Conservation (phyloP, 2,797 vertebrate species). For the Eidolon dupreanum region DNA sequence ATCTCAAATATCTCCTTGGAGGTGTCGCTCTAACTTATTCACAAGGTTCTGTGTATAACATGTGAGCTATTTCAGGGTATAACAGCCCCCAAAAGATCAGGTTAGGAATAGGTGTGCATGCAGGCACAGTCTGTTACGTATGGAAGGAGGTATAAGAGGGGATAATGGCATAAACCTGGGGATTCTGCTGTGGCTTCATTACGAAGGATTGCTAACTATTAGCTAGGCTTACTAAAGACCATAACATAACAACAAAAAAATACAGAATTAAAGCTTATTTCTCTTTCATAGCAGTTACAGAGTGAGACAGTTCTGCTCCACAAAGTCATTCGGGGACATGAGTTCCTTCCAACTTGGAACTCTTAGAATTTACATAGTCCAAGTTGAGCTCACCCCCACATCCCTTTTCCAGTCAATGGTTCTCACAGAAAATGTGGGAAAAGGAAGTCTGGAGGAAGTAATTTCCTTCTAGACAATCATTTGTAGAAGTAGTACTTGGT, state of each 20-base stretch:
- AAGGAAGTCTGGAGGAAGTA: background rate
- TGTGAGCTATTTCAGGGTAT: background rate
- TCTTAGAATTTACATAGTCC: background rate
- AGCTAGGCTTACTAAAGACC: background rate
- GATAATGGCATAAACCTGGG: background rate
- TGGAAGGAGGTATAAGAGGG: background rate
- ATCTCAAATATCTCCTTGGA: background rate
- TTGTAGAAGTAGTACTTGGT: background rate
- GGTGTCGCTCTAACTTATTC: background rate
- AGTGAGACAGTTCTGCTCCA: background rate
- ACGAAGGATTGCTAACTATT: background rate
- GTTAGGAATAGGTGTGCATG: background rate
- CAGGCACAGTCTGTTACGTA: background rate
- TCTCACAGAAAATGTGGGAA: background rate
- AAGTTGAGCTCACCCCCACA: background rate
- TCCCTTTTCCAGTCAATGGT: background rate
- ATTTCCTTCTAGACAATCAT: background rate
- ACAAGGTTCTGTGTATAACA: background rate
- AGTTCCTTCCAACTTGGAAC: background rate
- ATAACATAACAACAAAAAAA: background rate
- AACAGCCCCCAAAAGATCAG: background rate
- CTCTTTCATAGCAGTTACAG: background rate
- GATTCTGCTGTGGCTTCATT: background rate
- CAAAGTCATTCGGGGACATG: background rate
- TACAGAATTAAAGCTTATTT: background rate